Conservation (phyloP, 2,113 vertebrate species). For the Ceyx margarethae region DNA sequence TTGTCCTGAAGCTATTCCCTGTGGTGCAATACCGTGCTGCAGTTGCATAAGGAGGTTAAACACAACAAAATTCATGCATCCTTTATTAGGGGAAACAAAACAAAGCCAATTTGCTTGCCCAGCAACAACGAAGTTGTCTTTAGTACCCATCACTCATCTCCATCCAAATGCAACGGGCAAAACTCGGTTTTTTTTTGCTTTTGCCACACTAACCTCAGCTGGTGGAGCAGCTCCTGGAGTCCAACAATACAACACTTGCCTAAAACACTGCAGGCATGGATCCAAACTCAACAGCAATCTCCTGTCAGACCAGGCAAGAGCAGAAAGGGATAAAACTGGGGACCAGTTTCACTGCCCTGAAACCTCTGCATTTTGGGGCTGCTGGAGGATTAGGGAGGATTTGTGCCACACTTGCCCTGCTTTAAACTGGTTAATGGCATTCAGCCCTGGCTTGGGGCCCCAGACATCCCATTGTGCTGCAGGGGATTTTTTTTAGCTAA, state of each 20-base stretch:
- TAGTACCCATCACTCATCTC: neutral
- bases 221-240: neutral
- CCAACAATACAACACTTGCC: neutral
- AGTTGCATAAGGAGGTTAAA: conserved; percentile 57
- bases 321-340: neutral
- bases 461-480: neutral
- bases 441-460: neutral
- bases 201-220: neutral
- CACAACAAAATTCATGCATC: conserved; percentile 67
- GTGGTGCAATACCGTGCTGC: conserved; percentile 58
- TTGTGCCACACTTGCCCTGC: neutral
- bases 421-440: neutral
- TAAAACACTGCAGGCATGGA: neutral
- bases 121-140: neutral
- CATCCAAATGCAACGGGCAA: neutral
- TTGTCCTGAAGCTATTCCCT: conserved; percentile 53
- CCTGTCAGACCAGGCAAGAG: neutral
- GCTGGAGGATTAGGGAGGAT: neutral
- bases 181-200: neutral
- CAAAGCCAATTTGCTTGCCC: neutral
- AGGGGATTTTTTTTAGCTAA: neutral
- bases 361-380: neutral
- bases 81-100: conserved; percentile 24
- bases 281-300: conserved; percentile 18
- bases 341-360: neutral